phyloP scores from a whole-genome alignment of 2,113 vertebrate genomes.

The Tretioscincus oriximinensis region DNA sequence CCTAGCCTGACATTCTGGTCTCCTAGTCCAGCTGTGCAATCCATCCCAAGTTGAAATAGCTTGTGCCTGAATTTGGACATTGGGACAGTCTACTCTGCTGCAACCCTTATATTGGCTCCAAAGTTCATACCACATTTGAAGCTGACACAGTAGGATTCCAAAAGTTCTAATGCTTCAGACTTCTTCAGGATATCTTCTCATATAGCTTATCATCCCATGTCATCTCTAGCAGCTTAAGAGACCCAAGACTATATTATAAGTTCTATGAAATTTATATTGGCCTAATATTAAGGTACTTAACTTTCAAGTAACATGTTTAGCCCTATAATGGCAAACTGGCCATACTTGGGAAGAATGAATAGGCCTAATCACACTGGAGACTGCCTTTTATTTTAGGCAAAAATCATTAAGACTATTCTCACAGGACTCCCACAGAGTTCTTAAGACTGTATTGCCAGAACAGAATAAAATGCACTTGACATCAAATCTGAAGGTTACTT shows the following conservation, averaged over 20 bases:
- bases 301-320: not conserved
- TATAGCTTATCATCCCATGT: no score
- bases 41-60: no score
- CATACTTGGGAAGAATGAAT: not conserved
- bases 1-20: no score
- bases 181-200: no score
- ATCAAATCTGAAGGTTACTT: conserved; percentile 41
- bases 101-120: no score
- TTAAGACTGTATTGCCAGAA: not conserved
- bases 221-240: not conserved
- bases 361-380: not conserved
- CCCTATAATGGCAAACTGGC: not conserved
- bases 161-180: no score
- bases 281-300: not conserved
- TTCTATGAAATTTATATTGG: not conserved
- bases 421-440: conserved; percentile 21
- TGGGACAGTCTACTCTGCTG: no score
- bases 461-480: not conserved
- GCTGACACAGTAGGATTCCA: no score
- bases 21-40: no score
- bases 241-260: not conserved
- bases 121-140: no score
- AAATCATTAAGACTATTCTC: conserved; percentile 21
- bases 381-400: not conserved
- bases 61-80: no score